Conservation (phyloP, 2,888 invertebrate species). For the Urechis unicinctus region DNA sequence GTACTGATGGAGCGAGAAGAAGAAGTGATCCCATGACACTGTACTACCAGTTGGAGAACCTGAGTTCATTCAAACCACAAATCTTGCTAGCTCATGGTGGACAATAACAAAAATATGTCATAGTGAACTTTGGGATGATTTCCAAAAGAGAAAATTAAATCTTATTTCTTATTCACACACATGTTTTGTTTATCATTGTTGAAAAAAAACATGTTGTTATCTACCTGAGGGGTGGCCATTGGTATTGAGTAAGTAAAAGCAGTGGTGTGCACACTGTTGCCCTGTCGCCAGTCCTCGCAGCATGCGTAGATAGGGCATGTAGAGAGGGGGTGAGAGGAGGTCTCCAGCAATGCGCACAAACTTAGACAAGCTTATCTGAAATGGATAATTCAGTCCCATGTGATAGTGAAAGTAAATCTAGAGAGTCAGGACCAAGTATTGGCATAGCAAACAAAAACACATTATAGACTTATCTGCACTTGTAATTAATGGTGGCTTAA, state of each 20-base stretch:
- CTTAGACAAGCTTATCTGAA: constrained; percentile 63
- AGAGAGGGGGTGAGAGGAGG: constrained; percentile 73
- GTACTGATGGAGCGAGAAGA: constrained; percentile 65
- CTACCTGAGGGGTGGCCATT: constrained; percentile 50
- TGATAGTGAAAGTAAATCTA: too few species aligned
- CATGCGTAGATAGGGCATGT: constrained; percentile 82
- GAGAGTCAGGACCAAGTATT: too few species aligned
- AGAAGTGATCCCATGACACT: constrained; percentile 80
- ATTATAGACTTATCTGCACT: too few species aligned
- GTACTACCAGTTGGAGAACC: too few species aligned
- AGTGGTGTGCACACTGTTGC: constrained; percentile 70
- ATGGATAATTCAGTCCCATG: too few species aligned
- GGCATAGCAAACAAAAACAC: too few species aligned
- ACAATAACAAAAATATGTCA: too few species aligned
- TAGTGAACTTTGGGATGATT: too few species aligned
- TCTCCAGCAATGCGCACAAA: constrained; percentile 85
- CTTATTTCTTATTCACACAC: neutral
- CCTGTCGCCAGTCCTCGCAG: constrained; percentile 70
- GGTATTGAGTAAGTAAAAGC: constrained; percentile 70
- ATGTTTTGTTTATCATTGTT: too few species aligned
- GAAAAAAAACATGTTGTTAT: neutral
- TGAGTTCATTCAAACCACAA: too few species aligned
- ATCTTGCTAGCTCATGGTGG: too few species aligned
- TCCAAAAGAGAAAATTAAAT: neutral
- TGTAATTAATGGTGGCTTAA: too few species aligned